Evolutionary conservation across 2,113 vertebrate genomes (phyloP).

Genomic region (Riparia riparia): DNA sequence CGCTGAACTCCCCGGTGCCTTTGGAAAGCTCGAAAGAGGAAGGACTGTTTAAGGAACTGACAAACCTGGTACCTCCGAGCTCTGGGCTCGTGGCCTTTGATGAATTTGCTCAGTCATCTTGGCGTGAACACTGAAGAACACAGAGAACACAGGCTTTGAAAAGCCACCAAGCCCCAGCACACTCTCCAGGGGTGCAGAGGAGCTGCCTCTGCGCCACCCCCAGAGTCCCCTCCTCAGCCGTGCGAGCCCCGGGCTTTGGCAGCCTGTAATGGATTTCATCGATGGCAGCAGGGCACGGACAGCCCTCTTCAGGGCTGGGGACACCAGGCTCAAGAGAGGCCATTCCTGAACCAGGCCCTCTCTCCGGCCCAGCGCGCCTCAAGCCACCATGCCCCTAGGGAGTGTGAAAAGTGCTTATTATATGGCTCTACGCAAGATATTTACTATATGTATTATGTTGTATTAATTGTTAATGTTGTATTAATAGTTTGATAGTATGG

Average conservation of each 20-base stretch:
- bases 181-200: background rate
- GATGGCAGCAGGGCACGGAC: background rate
- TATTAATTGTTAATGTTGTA: too few relatives aligned
- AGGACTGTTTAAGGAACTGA: background rate
- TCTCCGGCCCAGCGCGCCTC: background rate
- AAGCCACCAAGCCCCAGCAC: background rate
- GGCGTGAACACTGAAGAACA: background rate
- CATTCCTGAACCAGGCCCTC: background rate
- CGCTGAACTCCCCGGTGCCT: accelerated
- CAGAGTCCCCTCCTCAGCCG: accelerated
- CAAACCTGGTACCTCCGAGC: background rate
- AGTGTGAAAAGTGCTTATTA: too few relatives aligned
- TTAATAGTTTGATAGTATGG: too few relatives aligned
- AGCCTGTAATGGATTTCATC: background rate
- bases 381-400: background rate
- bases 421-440: too few relatives aligned
- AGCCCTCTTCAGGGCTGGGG: background rate
- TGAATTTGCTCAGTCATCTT: background rate
- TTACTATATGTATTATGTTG: too few relatives aligned
- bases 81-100: background rate
- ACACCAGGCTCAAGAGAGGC: background rate
- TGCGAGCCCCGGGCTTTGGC: accelerated
- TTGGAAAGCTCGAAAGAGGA: background rate
- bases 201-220: background rate
- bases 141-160: background rate